Evolutionary conservation across 2,113 vertebrate species (phyloP).

Genomic region (Pyrgilauda ruficollis): DNA sequence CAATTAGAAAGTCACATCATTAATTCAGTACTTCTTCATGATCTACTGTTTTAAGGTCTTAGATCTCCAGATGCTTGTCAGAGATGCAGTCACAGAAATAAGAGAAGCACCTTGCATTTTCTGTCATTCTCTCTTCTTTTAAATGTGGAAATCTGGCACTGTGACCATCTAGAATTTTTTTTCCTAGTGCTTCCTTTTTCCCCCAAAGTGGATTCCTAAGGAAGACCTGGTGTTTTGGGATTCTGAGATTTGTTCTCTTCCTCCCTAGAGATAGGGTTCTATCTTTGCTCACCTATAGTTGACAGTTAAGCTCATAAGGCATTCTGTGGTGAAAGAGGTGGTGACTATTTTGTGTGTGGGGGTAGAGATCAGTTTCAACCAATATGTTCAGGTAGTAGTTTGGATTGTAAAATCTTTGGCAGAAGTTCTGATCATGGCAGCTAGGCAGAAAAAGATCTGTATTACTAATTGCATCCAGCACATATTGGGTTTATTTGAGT

Average conservation of each 20-base stretch:
- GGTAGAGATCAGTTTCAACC: neutral
- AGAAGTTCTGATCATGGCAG: neutral
- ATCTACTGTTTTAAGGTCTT: neutral
- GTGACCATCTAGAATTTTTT: neutral
- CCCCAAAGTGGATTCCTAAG: neutral
- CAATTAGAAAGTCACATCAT: neutral
- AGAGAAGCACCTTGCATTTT: neutral
- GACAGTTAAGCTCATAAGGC: neutral
- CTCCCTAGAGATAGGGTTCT: fast-evolving
- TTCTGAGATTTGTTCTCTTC: neutral
- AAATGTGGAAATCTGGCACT: neutral
- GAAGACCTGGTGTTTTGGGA: neutral
- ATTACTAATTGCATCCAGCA: neutral
- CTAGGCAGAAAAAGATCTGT: neutral
- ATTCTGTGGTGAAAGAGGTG: neutral
- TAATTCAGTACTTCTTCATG: neutral
- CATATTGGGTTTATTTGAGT: neutral
- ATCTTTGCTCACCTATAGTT: neutral
- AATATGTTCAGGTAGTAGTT: neutral
- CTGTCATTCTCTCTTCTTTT: neutral
- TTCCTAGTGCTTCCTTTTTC: neutral
- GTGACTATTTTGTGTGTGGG: neutral
- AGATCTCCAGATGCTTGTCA: neutral
- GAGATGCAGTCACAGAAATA: neutral
- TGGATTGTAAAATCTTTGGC: neutral